Percentiles rank a stretch among this genome's conserved stretches.
These are phyloP conservation scores for Rhamphomyia laevipes DNA, from an alignment of 2,888 invertebrate genomes.

Conservation along the genomic window DNA sequence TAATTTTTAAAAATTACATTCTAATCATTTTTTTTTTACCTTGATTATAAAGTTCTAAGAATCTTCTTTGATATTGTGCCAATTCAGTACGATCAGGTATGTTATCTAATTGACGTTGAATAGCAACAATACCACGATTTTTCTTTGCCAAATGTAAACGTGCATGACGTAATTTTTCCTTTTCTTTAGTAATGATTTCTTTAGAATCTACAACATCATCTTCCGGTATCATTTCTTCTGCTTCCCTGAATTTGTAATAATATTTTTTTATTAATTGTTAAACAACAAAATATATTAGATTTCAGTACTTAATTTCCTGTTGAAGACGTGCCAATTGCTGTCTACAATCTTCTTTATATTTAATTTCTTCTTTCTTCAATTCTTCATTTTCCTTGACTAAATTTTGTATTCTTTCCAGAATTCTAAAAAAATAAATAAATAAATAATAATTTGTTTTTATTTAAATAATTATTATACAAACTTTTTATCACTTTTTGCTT, in stretches of 20 bases:
- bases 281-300: constrained; percentile 6
- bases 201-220: constrained; percentile 41
- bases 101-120: constrained; percentile 81
- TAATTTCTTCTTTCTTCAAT: constrained; percentile 56
- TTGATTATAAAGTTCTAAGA: constrained; percentile 92
- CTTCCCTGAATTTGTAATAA: constrained; percentile 27
- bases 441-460: not conserved
- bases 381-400: constrained; percentile 58
- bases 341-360: constrained; percentile 64
- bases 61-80: constrained; percentile 88
- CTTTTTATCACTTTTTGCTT: constrained; percentile 29
- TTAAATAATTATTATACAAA: constrained; percentile 12
- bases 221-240: constrained; percentile 38
- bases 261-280: constrained; percentile 34
- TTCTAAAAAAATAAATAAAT: constrained; percentile 16
- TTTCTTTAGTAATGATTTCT: constrained; percentile 49
- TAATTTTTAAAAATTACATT: too few relatives aligned
- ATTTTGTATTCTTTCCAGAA: constrained; percentile 42
- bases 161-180: constrained; percentile 48
- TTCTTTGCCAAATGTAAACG: constrained; percentile 63
- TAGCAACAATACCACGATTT: constrained; percentile 64
- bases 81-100: constrained; percentile 88
- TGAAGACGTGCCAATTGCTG: constrained; percentile 44
- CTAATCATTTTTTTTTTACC: constrained; percentile 31
- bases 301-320: constrained; percentile 30